Evolutionary conservation across 2,113 vertebrate species (phyloP).

Genomic region (Astur gentilis): DNA sequence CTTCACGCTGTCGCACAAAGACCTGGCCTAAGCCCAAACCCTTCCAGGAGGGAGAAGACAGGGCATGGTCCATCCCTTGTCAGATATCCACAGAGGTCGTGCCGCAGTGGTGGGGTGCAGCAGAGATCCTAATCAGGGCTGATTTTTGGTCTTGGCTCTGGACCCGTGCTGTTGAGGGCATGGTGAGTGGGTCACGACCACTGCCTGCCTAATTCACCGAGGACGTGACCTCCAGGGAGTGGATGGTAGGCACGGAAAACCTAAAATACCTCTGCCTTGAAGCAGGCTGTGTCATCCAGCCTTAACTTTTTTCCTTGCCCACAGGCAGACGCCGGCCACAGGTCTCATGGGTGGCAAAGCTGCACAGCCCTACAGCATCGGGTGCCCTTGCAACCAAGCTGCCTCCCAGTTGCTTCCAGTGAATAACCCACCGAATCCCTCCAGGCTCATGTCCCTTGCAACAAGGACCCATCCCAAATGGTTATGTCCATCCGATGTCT

Average conservation of each 20-base stretch:
- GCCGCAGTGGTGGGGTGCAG: too few species aligned
- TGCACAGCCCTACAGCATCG: rapidly evolving
- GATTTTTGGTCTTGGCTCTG: background rate
- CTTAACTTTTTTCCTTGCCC: background rate
- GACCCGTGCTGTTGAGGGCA: rapidly evolving
- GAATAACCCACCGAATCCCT: background rate
- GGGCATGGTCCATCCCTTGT: background rate
- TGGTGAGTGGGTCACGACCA: background rate
- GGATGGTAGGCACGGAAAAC: background rate
- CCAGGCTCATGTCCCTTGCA: background rate
- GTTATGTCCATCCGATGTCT: background rate
- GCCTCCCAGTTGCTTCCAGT: background rate
- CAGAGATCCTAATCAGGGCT: background rate
- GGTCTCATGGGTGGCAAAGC: background rate
- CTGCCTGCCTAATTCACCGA: background rate
- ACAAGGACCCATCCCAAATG: background rate
- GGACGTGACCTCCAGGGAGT: background rate
- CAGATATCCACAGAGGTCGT: background rate
- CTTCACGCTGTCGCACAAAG: background rate
- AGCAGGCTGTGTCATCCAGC: background rate
- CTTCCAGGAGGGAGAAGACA: background rate
- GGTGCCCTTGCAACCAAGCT: background rate
- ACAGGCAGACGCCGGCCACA: background rate
- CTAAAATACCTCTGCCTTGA: background rate
- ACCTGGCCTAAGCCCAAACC: background rate